Base-by-base conservation (phyloP, 2,797 vertebrate species). In the Tiaroga cobitis region DNA sequence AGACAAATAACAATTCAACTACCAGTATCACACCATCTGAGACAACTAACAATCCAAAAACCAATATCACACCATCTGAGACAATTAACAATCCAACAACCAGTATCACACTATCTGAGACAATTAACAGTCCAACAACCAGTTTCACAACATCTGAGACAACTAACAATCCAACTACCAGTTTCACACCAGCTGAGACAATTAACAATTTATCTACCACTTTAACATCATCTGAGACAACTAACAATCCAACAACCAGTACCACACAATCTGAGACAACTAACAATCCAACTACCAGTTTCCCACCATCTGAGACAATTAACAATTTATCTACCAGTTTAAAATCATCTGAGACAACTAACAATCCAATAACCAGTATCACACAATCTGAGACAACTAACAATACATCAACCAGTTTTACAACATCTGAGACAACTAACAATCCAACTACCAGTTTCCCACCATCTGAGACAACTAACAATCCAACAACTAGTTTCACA, bases 301-400 rank as follows among this genome's bases (percentile, higher is more conserved):
- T 61, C 0, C 5, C 9, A 11, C 0, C 1, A 26, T 2, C 11
- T 3, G 13, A 2, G 11, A 63, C 59, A 29, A 15, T 26, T 7
- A 1, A 2, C 10, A 11, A 6, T 6, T 26, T 1, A 29, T 2
- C 5, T 1, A 63, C 11, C 2, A 63, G n/a, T 63, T 63, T 63
- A 0, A 13, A 0, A 1, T 1, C 5, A 15, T 1, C 5, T 3
- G 5, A 2, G 3, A 29, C n/a, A 63, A 29, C 59, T 6, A 5
- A 5, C 5, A 13, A 7, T 16, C 61, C 26, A 65, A 32, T 15
- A 3, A 32, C 15, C n/a, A 65, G 13, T 65, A 32, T 65, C 2
- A n/a, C 0, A 3, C 0, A 0, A 63, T 6, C 5, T 18, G 49
- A 15, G 1, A 29, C 5, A 6, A 7, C 61, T 15, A 2, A 5